Conservation (phyloP, 1,140 invertebrate genomes). For the Geopemphigus sp. region DNA sequence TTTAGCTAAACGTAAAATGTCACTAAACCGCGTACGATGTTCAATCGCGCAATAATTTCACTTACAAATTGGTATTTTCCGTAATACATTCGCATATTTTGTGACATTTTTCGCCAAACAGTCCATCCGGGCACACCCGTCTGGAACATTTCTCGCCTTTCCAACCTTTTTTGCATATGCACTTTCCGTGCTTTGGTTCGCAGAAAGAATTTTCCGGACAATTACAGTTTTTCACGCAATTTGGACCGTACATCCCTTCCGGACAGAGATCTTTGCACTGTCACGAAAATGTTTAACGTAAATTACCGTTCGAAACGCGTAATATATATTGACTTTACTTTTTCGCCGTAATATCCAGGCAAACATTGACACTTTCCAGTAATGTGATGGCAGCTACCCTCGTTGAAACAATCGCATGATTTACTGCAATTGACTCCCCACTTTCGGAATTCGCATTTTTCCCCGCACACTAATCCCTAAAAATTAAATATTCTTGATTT, state of each 20-base stretch:
- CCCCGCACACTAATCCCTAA: constrained; percentile 74
- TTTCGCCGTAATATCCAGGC: constrained; percentile 72
- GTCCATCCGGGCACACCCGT: constrained; percentile 65
- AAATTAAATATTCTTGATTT: too few relatives aligned
- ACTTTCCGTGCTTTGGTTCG: constrained; percentile 67
- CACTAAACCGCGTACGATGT: too few relatives aligned
- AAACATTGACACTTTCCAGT: constrained; percentile 73
- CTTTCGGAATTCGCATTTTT: constrained; percentile 68
- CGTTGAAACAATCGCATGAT: constrained; percentile 85
- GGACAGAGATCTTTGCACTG: constrained; percentile 78
- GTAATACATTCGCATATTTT: constrained; percentile 72
- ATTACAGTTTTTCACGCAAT: constrained; percentile 70
- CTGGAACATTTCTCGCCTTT: constrained; percentile 67
- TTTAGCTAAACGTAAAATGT: too few relatives aligned
- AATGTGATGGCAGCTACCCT: constrained; percentile 75
- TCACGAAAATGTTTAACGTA: constrained; percentile 48
- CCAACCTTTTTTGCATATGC: constrained; percentile 75
- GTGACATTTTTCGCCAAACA: constrained; percentile 71
- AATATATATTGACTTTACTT: constrained; percentile 58
- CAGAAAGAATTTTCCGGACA: constrained; percentile 72
- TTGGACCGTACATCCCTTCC: constrained; percentile 70
- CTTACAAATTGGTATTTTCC: constrained; percentile 69
- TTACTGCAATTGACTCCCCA: constrained; percentile 75
- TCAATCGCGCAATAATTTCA: too few relatives aligned
- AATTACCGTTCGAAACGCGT: background rate